Conservation (phyloP, 2,113 vertebrate genomes). For the crab-eating macaque (Macaca fascicularis) region T2T-MFA8v1.1 NC_088378.1:138842001-138842500, state of each 20-base stretch:
- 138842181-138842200: not conserved
- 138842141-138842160: not conserved
- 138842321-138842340: not conserved
- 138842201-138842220: not conserved
- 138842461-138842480: too few species aligned
- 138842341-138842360: not conserved
- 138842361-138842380: too few species aligned
- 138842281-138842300: not conserved
- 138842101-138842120: not conserved
- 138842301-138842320: not conserved
- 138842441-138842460: too few species aligned
- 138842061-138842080: not conserved
- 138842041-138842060: not conserved
- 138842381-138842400: too few species aligned
- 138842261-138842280: not conserved
- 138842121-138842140: not conserved
- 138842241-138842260: slow-evolving; percentile 41
- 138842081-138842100: not conserved
- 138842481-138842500: too few species aligned
- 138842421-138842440: too few species aligned
- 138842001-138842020: not conserved
- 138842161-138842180: not conserved
- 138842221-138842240: not conserved
- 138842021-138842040: not conserved
- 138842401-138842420: too few species aligned